Conservation (phyloP, 2,888 invertebrate genomes). For the Slavum lentiscoides region DNA sequence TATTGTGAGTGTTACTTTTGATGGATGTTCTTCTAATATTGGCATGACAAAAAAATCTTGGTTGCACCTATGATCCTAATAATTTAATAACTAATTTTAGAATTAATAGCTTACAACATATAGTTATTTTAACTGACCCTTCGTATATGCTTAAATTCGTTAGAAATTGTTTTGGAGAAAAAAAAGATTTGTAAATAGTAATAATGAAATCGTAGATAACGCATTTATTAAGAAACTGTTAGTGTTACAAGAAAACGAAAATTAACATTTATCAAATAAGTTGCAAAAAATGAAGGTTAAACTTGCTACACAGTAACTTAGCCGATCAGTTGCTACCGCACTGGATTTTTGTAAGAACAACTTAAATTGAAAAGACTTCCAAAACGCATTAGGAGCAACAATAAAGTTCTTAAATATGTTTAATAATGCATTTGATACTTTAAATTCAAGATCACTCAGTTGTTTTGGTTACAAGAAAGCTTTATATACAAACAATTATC, state of each 20-base stretch:
- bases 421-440: constrained; percentile 28
- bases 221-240: constrained; percentile 17
- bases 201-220: constrained; percentile 30
- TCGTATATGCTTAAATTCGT: constrained; percentile 21
- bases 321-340: constrained; percentile 38
- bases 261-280: constrained; percentile 28
- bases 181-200: constrained; percentile 16
- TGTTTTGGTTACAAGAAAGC: constrained; percentile 17
- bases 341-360: background rate
- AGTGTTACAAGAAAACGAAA: constrained; percentile 18
- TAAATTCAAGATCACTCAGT: constrained; percentile 14
- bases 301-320: constrained; percentile 56
- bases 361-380: too few relatives aligned
- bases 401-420: constrained; percentile 9
- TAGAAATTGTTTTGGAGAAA: constrained; percentile 6
- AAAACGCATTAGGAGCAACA: background rate
- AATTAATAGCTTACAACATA: background rate
- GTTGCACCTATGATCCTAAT: constrained; percentile 19
- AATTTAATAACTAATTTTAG: constrained; percentile 18
- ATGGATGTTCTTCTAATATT: constrained; percentile 27
- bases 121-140: constrained; percentile 19
- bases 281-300: constrained; percentile 56
- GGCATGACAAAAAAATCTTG: constrained; percentile 8
- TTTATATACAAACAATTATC: constrained; percentile 1
- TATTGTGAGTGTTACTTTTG: constrained; percentile 25